Evolutionary conservation across 92 coral and sea anemone genomes (phyloP).

Genomic region (Nematostella vectensis): DNA sequence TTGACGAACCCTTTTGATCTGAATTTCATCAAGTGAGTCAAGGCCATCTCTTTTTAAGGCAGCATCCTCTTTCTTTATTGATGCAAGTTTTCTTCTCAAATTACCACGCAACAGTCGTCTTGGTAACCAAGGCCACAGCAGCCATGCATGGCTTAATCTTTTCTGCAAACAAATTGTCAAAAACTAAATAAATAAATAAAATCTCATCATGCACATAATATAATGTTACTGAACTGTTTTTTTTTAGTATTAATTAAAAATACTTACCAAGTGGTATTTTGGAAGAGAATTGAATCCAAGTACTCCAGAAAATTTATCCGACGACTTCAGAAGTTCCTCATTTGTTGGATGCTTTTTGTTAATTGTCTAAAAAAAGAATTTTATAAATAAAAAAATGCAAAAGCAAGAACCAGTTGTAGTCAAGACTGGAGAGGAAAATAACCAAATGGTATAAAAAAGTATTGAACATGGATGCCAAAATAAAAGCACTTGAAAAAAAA

Average conservation of each 20-base stretch:
- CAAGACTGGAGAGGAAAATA: no score
- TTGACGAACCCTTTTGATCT: slow-evolving; percentile 78
- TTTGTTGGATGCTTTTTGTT: slow-evolving; percentile 69
- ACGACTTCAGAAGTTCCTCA: slow-evolving; percentile 51
- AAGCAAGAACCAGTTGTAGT: no score
- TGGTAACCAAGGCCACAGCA: slow-evolving; percentile 87
- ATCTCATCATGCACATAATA: background rate
- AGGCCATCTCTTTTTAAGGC: slow-evolving; percentile 86
- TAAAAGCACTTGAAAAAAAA: no score
- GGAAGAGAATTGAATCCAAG: slow-evolving; percentile 74
- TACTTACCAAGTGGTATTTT: slow-evolving; percentile 66
- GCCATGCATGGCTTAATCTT: slow-evolving; percentile 79
- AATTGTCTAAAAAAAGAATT: slow-evolving; percentile 33
- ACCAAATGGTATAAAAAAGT: no score
- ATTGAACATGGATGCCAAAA: no score
- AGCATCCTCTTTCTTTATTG: slow-evolving; percentile 79
- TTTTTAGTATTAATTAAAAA: background rate
- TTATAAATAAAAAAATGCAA: no score
- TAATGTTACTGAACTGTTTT: background rate
- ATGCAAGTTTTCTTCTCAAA: slow-evolving; percentile 39
- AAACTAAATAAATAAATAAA: background rate
- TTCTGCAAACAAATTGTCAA: slow-evolving; percentile 33
- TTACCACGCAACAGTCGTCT: slow-evolving; percentile 55
- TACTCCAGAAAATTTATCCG: slow-evolving; percentile 59
- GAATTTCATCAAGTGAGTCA: slow-evolving; percentile 50